Evolutionary conservation across 1,140 invertebrate species (phyloP).

Genomic region (Campodea augens): DNA sequence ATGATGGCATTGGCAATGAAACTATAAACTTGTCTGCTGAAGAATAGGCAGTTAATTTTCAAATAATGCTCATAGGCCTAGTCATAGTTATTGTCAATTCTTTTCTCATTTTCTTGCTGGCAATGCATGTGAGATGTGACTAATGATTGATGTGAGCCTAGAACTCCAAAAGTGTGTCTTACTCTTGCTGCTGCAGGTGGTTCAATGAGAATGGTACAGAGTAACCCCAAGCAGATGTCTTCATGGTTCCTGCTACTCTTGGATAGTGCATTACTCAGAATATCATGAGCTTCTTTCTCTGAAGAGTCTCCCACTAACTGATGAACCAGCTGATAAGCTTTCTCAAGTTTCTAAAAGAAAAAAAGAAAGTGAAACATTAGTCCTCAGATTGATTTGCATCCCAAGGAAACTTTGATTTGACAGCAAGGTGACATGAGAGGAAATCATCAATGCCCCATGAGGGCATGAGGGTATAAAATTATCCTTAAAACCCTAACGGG

Average conservation of each 20-base stretch:
- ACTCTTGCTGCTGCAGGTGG: conserved; percentile 56
- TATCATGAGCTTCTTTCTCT: conserved; percentile 85
- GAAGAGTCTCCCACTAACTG: conserved; percentile 57
- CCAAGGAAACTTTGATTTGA: too few relatives aligned
- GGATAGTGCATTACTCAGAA: conserved; percentile 64
- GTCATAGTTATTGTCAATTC: background rate
- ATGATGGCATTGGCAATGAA: background rate
- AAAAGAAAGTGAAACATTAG: too few relatives aligned
- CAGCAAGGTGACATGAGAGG: too few relatives aligned
- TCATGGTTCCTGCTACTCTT: conserved; percentile 82
- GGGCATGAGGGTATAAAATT: too few relatives aligned
- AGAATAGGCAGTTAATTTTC: too few relatives aligned
- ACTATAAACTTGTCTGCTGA: too few relatives aligned
- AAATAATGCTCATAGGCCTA: background rate
- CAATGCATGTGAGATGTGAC: background rate
- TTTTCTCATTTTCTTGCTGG: background rate
- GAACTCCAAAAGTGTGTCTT: conserved; percentile 10
- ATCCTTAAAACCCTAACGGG: too few relatives aligned
- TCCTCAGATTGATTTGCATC: too few relatives aligned
- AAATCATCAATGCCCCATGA: too few relatives aligned
- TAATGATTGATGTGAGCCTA: background rate
- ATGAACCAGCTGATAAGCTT: conserved; percentile 53
- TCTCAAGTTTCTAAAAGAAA: conserved; percentile 67
- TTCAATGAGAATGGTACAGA: conserved; percentile 77
- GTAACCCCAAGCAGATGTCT: conserved; percentile 65